Base-by-base conservation (phyloP, 2,113 vertebrate genomes). In the Heterotis niloticus region DNA sequence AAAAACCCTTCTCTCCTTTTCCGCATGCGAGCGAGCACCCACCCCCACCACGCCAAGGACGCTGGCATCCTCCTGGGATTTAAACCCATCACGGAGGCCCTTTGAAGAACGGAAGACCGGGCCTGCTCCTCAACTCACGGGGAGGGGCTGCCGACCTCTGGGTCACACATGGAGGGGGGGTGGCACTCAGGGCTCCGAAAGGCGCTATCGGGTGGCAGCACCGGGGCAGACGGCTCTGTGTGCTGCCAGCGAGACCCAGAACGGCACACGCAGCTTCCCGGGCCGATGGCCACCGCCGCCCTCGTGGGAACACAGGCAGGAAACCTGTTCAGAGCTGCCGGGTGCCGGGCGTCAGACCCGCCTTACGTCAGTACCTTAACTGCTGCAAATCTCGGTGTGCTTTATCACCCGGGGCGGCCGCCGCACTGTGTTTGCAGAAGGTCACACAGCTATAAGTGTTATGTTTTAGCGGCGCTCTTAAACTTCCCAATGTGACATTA, bases 131-230 rank as follows among this genome's bases (percentile, higher is more conserved):
- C 14, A 10, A 54, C 9, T 28, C 26, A 69, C 17, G 26, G 73
- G 60, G 56, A 74, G 44, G n/a, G 34, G 34, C 54, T 71, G 18
- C 23, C 24, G 23, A 70, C 79, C 64, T 60, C 64, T 34, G 44
- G 84, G 82, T 82, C 29, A 18, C 24, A 54, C 44, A 79, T 79
- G 51, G 28, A 23, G 62, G 28, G n/a, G 28, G 18, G 34, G 68
- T 76, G 82, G 88, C 87, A 86, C 3, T 2, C 34, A 85, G 82
- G 83, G 68, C 79, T 80, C 68, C 69, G 80, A 86, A 82, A 34
- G 70, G 56, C 23, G 67, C 29, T 67, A 83, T 86, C 84, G 83
- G 84, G 86, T 83, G 77, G 81, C n/a, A 7, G 29, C 67, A 54
- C 56, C 26, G 57, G 28, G 76, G 16, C 44, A 64, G 77, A 52